phyloP scores from a whole-genome alignment of 2,113 vertebrate genomes.

The Neodon shergylaensis region DNA sequence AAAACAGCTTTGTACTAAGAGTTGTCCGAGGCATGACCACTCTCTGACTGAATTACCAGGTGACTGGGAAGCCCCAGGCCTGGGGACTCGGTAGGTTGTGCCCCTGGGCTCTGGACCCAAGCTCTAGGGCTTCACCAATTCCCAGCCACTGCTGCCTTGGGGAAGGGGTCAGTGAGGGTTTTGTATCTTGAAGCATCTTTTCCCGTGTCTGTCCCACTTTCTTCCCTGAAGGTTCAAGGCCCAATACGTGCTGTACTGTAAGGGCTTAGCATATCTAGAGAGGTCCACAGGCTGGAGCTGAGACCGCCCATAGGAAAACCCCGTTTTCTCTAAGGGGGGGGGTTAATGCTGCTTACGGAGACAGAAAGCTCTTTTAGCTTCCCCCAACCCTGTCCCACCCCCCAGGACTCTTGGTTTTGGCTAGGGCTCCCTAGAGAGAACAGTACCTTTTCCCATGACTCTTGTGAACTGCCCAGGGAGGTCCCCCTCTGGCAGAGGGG shows the following conservation, averaged over 20 bases:
- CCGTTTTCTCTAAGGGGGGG: not conserved
- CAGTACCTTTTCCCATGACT: conserved; percentile 98
- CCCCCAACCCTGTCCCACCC: no score
- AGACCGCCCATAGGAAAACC: not conserved
- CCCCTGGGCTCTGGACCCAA: not conserved
- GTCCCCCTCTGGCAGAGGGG: conserved; percentile 92
- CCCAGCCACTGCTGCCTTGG: no score
- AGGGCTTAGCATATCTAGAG: no score
- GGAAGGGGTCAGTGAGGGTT: not conserved
- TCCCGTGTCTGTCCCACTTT: not conserved
- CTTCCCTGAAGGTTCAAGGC: not conserved
- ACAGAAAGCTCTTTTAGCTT: not conserved
- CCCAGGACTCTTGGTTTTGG: not conserved
- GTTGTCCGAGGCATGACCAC: not conserved
- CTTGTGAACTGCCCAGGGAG: conserved; percentile 97
- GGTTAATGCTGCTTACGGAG: not conserved
- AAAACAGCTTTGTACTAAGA: not conserved
- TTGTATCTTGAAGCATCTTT: not conserved
- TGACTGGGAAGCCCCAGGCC: no score
- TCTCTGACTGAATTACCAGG: not conserved
- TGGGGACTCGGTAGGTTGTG: no score
- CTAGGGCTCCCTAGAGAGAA: not conserved
- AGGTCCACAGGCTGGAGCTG: not conserved
- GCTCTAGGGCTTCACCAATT: not conserved
- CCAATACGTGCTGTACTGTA: not conserved